Evolutionary conservation across 2,113 vertebrate species (phyloP).

Genomic region (Anser brachyrhynchus): DNA sequence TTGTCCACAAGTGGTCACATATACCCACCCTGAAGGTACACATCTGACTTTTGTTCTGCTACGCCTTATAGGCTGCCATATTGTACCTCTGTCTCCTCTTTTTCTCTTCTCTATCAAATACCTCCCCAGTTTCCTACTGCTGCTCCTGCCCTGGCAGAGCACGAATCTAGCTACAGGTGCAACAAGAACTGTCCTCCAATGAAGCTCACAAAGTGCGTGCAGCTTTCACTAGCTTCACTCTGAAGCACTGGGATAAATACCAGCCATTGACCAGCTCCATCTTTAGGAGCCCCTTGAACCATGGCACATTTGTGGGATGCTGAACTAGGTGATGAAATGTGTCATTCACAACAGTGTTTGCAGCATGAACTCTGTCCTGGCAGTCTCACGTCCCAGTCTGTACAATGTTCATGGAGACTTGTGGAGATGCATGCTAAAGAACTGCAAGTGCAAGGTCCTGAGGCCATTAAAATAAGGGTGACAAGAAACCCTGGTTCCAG

Average conservation of each 20-base stretch:
- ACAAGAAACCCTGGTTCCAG: background rate
- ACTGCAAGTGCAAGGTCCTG: background rate
- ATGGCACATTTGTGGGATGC: background rate
- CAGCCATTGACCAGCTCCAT: rapidly evolving
- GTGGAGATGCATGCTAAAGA: background rate
- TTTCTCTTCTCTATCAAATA: background rate
- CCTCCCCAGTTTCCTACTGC: background rate
- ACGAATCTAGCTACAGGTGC: background rate
- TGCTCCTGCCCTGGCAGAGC: background rate
- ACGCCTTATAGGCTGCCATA: background rate
- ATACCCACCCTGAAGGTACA: background rate
- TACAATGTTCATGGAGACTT: background rate
- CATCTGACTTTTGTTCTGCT: background rate
- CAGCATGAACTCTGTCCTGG: background rate
- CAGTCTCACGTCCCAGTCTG: background rate
- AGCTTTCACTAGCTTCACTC: background rate
- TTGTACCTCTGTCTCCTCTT: background rate
- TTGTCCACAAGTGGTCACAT: background rate
- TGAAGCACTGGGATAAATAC: background rate
- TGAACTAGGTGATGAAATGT: background rate
- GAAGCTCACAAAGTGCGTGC: background rate
- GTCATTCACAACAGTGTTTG: background rate
- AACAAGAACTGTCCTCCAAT: background rate
- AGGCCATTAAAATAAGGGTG: background rate
- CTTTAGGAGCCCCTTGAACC: background rate